A percentile compares a stretch with the other conserved stretches of the same genome.
phyloP scores from a whole-genome alignment of 2,888 invertebrate species.

The Chymomyza procnemis region DNA sequence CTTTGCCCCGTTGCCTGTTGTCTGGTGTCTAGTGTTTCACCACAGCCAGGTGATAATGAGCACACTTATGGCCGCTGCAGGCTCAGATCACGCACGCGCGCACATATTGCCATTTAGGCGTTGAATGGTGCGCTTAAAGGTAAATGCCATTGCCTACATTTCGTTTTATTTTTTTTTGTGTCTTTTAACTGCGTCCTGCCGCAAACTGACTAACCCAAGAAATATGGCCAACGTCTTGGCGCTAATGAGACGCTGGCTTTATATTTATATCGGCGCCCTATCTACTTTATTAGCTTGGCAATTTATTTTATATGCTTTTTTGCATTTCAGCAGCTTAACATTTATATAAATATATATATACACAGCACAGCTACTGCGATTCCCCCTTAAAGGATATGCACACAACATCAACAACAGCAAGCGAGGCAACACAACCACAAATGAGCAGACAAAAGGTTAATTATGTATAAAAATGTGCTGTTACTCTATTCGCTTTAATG shows the following conservation, averaged over 20 bases:
- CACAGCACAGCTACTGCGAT: background rate
- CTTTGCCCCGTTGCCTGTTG: slow-evolving; percentile 1
- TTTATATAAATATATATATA: too few species aligned
- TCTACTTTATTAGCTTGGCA: slow-evolving; percentile 61
- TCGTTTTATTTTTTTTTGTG: too few species aligned
- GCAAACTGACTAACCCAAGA: background rate
- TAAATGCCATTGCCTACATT: slow-evolving; percentile 58
- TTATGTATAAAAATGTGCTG: slow-evolving; percentile 22
- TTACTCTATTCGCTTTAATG: slow-evolving; percentile 11
- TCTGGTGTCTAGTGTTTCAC: slow-evolving; percentile 10
- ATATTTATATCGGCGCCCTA: background rate
- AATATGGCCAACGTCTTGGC: background rate
- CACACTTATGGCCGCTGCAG: slow-evolving; percentile 43
- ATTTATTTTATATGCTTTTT: slow-evolving; percentile 65
- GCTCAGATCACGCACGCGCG: slow-evolving; percentile 13
- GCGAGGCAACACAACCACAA: slow-evolving; percentile 6
- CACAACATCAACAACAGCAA: background rate
- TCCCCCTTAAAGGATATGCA: background rate
- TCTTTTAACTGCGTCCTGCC: background rate
- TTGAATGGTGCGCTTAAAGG: slow-evolving; percentile 71
- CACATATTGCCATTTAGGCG: slow-evolving; percentile 61
- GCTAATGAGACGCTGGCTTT: background rate
- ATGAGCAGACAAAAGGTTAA: slow-evolving; percentile 32
- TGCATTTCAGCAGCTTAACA: background rate
- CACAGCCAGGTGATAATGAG: slow-evolving; percentile 66